Evolutionary conservation across 2,113 vertebrate genomes (phyloP), one percentile per base, ranked within the genome.

Genomic region (Caloenas nicobarica): DNA sequence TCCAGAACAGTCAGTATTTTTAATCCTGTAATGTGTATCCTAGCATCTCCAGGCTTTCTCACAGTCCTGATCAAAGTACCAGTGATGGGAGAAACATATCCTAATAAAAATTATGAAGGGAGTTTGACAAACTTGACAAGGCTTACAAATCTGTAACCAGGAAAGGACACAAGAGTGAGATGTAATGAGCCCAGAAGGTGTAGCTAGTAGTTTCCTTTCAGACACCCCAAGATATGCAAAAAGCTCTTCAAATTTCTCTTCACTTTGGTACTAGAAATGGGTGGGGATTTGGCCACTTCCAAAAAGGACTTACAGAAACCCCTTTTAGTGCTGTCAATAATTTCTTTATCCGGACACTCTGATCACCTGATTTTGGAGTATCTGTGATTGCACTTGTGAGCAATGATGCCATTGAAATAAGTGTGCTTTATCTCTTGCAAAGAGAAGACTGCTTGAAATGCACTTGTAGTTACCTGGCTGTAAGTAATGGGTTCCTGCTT

Each of bases 401-500:
- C 15, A 88, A 16, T 11, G 15, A 44, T 23, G 46, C 50, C 60
- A 50, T 0, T 16, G 29, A 38, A 54, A 18, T 34, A 44, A 54
- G 13, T 0, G 8, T 36, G 53, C 34, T 70, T 33, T 14, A 10
- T 8, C 29, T 78, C 31, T 65, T 68, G 57, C 68, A 60, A n/a
- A 68, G 34, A 81, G n/a, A n/a, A 36, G 19, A 14, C 3, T 10
- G 5, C 34, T 46, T 42, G 0, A 14, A 44, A 23, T 2, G 2
- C 21, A 4, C 10, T 10, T 38, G 2, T 21, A 4, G 16, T 91
- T 86, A 99, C 99, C 99, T 99, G 98, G 34, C 3, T 97, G 91
- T 99, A 99, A 7, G 99, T 99, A 90, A 99, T 97, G 60, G 99
- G 99, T 7, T 97, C 98, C 94, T 98, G 98, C 87, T 98, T 97